Percentiles rank a stretch among this genome's conserved stretches.
Conservation (phyloP, 92 coral and sea anemone species). For the Palythoa grandis region DNA sequence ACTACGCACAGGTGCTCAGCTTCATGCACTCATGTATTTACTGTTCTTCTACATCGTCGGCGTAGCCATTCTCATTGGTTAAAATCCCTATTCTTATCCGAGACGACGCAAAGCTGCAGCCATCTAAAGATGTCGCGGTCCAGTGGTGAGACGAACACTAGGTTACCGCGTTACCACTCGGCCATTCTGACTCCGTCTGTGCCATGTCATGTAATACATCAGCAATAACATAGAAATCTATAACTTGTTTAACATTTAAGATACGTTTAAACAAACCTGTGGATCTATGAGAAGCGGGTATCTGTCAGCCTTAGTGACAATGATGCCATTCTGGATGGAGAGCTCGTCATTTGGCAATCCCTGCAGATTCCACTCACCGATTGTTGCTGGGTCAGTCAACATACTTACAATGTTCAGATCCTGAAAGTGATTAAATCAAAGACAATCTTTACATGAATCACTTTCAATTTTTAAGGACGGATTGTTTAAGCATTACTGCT, state of each 20-base stretch:
- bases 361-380: conserved; percentile 98
- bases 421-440: conserved; percentile 36
- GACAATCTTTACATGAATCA: neutral
- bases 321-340: conserved; percentile 96
- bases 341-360: conserved; percentile 97
- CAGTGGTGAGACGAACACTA: too few relatives aligned
- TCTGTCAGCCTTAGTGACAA: conserved; percentile 96
- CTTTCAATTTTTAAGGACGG: neutral
- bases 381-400: conserved; percentile 96
- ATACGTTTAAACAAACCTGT: conserved; percentile 58
- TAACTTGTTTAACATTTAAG: neutral
- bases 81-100: too few relatives aligned
- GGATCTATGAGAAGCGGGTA: conserved; percentile 96
- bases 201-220: too few relatives aligned
- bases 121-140: too few relatives aligned
- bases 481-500: too few relatives aligned
- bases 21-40: too few relatives aligned
- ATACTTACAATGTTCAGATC: conserved; percentile 91
- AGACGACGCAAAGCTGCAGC: too few relatives aligned
- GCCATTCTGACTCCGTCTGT: too few relatives aligned
- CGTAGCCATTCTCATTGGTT: too few relatives aligned
- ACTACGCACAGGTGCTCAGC: too few relatives aligned
- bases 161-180: too few relatives aligned
- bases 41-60: too few relatives aligned
- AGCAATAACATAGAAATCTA: neutral